These are phyloP conservation scores for Timandra comae DNA, from an alignment of 2,888 invertebrate genomes.

Conservation along the genomic window DNA sequence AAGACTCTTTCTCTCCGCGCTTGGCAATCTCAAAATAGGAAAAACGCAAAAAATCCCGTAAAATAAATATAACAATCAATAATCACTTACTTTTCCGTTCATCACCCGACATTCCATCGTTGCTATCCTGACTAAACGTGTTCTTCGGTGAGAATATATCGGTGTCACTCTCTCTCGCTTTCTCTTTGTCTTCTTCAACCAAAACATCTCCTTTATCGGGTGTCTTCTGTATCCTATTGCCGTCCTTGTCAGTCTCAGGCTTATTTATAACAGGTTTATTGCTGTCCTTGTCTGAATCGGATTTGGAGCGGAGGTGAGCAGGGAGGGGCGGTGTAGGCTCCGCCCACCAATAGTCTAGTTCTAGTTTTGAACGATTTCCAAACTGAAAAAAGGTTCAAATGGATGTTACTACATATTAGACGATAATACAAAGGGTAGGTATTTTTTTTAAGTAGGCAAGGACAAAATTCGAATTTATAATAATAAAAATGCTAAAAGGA, in stretches of 20 bases:
- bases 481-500: no score
- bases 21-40: no score
- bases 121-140: conserved; percentile 60
- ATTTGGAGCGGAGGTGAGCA: conserved; percentile 25
- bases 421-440: not conserved
- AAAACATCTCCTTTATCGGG: conserved; percentile 44
- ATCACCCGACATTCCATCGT: conserved; percentile 66
- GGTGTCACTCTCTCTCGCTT: conserved; percentile 44
- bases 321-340: conserved; percentile 65
- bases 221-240: conserved; percentile 33
- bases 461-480: no score
- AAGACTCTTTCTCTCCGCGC: no score
- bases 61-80: no score
- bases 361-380: conserved; percentile 83
- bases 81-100: conserved; percentile 58
- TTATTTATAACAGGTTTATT: conserved; percentile 1
- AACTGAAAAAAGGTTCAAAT: conserved; percentile 78
- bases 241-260: conserved; percentile 25
- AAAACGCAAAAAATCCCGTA: no score
- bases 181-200: conserved; percentile 44
- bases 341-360: conserved; percentile 89
- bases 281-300: conserved; percentile 24
- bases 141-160: conserved; percentile 63
- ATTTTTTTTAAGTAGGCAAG: no score
- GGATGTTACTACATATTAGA: not conserved